A percentile compares a stretch with the other conserved stretches of the same genome.
phyloP scores from a whole-genome alignment of 37 sponge, comb jelly and placozoan species.

The Ephydatia muelleri region DNA sequence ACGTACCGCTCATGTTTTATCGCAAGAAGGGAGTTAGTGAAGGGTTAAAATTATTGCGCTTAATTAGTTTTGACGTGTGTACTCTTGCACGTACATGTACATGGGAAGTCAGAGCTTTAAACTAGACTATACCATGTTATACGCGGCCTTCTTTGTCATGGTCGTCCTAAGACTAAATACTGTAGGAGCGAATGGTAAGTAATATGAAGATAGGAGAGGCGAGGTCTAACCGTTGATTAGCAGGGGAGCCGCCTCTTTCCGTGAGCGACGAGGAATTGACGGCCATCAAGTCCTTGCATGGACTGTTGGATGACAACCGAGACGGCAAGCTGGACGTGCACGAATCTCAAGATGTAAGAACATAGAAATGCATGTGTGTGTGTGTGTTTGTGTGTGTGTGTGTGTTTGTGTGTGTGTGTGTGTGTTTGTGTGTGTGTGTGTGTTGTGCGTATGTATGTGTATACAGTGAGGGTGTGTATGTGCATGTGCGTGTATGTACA shows the following conservation, averaged over 20 bases:
- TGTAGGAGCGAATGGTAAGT: background rate
- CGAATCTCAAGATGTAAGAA: conserved; percentile 62
- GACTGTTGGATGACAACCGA: conserved; percentile 50
- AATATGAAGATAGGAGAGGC: background rate
- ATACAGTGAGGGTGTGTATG: too few relatives aligned
- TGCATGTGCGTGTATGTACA: conserved; percentile 23
- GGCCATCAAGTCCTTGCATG: conserved; percentile 43
- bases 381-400: conserved; percentile 11
- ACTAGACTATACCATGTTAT: background rate
- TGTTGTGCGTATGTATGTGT: too few relatives aligned
- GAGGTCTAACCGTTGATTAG: too few relatives aligned
- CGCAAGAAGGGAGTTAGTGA: background rate
- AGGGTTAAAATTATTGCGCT: background rate
- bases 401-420: conserved; percentile 8
- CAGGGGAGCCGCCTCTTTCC: background rate
- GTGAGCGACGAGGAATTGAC: conserved; percentile 44
- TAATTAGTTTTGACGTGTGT: too few relatives aligned
- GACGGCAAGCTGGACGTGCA: conserved; percentile 57
- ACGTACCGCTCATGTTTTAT: background rate
- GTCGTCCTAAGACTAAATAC: background rate
- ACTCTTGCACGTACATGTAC: too few relatives aligned
- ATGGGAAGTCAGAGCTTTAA: too few relatives aligned
- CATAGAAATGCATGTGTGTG: background rate
- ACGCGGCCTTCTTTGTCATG: background rate
- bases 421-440: conserved; percentile 22